Evolutionary conservation across 2,888 invertebrate species (phyloP).

Genomic region (Chelonus formosanus): DNA sequence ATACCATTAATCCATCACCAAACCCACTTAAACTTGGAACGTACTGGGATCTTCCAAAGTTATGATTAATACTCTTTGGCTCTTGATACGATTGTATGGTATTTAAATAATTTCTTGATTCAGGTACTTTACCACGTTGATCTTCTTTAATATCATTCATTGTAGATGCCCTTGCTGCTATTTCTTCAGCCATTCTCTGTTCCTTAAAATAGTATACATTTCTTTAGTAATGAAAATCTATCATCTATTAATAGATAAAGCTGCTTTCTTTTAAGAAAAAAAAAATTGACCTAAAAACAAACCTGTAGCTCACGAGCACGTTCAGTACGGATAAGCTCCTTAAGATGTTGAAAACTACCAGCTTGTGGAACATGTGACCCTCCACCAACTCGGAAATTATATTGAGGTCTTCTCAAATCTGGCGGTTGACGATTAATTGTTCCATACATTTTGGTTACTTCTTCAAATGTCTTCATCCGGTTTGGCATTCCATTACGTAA

Average conservation of each 20-base stretch:
- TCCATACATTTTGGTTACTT: conserved; percentile 67
- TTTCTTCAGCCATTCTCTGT: conserved; percentile 78
- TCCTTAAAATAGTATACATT: conserved; percentile 62
- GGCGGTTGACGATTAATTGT: conserved; percentile 66
- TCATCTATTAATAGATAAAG: background rate
- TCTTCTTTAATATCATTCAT: conserved; percentile 71
- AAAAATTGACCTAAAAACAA: conserved; percentile 14
- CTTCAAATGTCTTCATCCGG: conserved; percentile 67
- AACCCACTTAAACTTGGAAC: conserved; percentile 48
- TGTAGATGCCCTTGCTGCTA: conserved; percentile 71
- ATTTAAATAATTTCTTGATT: conserved; percentile 48
- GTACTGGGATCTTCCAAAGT: conserved; percentile 49
- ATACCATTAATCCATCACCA: conserved; percentile 52
- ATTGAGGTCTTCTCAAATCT: conserved; percentile 65
- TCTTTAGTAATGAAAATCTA: background rate
- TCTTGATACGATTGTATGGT: conserved; percentile 49
- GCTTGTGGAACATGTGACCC: conserved; percentile 55
- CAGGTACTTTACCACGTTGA: conserved; percentile 40
- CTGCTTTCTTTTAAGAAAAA: conserved; percentile 18
- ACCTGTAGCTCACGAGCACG: conserved; percentile 75
- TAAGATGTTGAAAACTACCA: conserved; percentile 77
- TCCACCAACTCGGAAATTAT: conserved; percentile 46
- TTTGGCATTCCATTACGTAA: conserved; percentile 62
- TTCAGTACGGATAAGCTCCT: conserved; percentile 81
- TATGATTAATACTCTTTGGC: conserved; percentile 48